phyloP scores from a whole-genome alignment of 2,113 vertebrate species.

The Psittacula cyanocephala region DNA sequence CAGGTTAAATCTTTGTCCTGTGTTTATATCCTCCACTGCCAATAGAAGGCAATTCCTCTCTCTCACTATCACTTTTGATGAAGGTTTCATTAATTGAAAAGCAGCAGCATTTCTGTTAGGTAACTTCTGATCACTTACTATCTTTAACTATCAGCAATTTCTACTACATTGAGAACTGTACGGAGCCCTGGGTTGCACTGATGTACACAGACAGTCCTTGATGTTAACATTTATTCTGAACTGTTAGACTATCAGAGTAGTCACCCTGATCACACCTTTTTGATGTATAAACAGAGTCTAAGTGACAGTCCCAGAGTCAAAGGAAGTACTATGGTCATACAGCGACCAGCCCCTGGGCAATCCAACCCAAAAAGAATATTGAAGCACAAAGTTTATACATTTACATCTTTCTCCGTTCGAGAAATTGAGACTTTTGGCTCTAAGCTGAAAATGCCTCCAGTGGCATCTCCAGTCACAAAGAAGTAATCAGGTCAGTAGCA shows the following conservation, averaged over 20 bases:
- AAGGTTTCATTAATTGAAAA: not conserved
- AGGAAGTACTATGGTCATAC: not conserved
- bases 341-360: not conserved
- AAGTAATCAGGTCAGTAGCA: not conserved
- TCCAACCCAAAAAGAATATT: not conserved
- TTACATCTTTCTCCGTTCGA: not conserved
- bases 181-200: not conserved
- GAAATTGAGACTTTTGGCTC: not conserved
- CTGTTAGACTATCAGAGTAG: not conserved
- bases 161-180: not conserved
- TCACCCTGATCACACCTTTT: not conserved
- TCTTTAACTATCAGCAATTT: not conserved
- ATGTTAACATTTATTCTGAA: not conserved
- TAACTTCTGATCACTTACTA: not conserved
- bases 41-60: not conserved
- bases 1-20: not conserved
- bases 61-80: not conserved
- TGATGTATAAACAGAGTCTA: not conserved
- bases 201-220: not conserved
- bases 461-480: not conserved
- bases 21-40: not conserved
- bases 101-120: not conserved
- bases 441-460: not conserved
- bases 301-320: constrained; percentile 1
- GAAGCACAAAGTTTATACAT: not conserved